Evolutionary conservation across 2,888 invertebrate species (phyloP), one percentile per base, ranked within the genome.

Genomic region (Acanthoscelides obtectus): DNA sequence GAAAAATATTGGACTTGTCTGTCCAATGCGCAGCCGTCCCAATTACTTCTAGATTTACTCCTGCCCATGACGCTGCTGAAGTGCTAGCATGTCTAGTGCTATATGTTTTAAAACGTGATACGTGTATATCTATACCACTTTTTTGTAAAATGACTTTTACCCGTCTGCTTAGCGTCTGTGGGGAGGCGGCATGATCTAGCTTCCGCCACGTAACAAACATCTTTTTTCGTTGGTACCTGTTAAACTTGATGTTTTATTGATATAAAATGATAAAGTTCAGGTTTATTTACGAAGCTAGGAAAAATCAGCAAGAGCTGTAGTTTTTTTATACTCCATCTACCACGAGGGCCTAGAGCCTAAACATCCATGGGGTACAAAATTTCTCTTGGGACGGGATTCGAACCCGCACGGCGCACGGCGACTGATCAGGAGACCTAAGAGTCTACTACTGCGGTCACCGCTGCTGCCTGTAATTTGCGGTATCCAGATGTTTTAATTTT

Each of bases 101-200:
- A 45, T 74, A 69, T 20, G 72, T n/a, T 20, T 27, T 70, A 65
- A 71, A 74, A 17, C 68, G 64, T 20, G 45, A 6, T 22, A 64
- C 64, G 66, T 72, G 67, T 12, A 72, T 64, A 67, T 72, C 69
- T 12, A 72, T 64, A 17, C 69, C 72, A 5, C 69, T 69, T 27
- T 27, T 67, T 22, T 20, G 63, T 22, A 74, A 22, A 0, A 66
- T 65, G n/a, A 12, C n/a, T 22, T 74, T 74, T 5, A 71, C 64
- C 72, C 70, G 72, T 25, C 70, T 64, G 67, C 70, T 73, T n/a
- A 73, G 66, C 1, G 71, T 69, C 22, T 74, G 67, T 27, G 66
- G 72, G 5, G 68, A 64, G 20, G 74, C 72, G 8, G 69, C 20
- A n/a, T 69, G 66, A 66, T 69, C 8, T 2, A n/a, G 20, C 20